Evolutionary conservation across 2,797 vertebrate genomes (phyloP), one percentile per base, ranked within the genome.

Genomic region (Microcaecilia unicolor): DNA sequence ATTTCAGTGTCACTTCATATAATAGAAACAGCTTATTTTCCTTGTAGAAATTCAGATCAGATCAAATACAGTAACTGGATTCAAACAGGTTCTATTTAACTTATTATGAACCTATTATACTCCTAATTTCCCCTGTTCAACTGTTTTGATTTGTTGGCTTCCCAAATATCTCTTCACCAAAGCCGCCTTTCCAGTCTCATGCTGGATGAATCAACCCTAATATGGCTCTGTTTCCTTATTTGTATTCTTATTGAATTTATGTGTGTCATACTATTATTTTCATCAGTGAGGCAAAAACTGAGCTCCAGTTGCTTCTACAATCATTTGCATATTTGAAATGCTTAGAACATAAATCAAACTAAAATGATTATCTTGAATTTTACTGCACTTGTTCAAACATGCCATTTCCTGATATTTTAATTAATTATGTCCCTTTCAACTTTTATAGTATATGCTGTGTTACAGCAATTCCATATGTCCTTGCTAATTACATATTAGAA

Each of bases 361-460:
- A 47, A 63, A 72, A 54, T 51, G 1, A 59, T 67, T 54, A 58
- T 19, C 12, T 34, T 44, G 26, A 49, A 40, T 67, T 70, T 61
- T 41, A 27, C 28, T 35, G 21, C 38, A 20, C 24, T 17, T 57
- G 15, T 37, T 64, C 6, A 34, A 51, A n/a, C 54, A 35, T 44
- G 59, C 46, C 67, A 48, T 43, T 67, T 54, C 38, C 39, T 58
- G 30, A 17, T 42, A 48, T 48, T 58, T 11, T 6, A 11, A 52
- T 59, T 63, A 72, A 68, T 66, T 64, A 46, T 4, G 8, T 41
- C 15, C 33, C 37, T 70, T 41, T 65, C 51, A 63, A 61, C 49
- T 52, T 58, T 49, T 55, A 48, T 17, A 51, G 30, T 43, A 25
- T 51, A 51, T 41, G 31, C 49, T 65, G 46, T 41, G 44, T 18